Base-by-base conservation (phyloP, 2,888 invertebrate genomes). In the Chironomus riparius region DNA sequence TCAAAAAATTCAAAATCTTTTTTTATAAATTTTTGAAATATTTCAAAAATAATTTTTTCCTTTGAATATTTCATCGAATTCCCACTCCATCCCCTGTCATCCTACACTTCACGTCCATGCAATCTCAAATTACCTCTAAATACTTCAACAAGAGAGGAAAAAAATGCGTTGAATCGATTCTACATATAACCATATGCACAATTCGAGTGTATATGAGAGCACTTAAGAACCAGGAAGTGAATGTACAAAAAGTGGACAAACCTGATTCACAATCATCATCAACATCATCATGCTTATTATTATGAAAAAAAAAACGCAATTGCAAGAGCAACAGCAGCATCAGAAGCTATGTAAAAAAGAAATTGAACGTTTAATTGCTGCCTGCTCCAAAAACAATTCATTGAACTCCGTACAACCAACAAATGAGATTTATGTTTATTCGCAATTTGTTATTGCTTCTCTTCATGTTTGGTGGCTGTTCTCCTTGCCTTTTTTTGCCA, bases 371-470 rank as follows among this genome's bases (percentile, higher is more conserved):
- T 62, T 50, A 72, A 72, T 72, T 72, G 70, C 15, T 70, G 70
- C 70, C 18, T 56, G 72, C 62, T 72, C 72, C 72, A 72, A 22
- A 72, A 72, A 72, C 47, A 72, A 72, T 22, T 72, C 72, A 72
- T 38, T 72, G 72, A 72, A 72, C 72, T 62, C 61, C n/a, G 4
- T 22, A 21, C 18, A 21, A 10, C 13, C 21, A 21, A 13, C 68
- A 68, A 68, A 10, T 47, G 68, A 68, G 68, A 47, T 68, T 38
- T 68, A 68, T 68, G 65, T 65, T 65, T 56, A 56, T 56, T 65
- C 24, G 65, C 65, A 65, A 65, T 65, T 65, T 65, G 65, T 65
- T 65, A 13, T 38, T 38, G 38, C 38, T 38, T 38, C 38, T 38
- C 38, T 10, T 65, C 12, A 13, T 24, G 10, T 7, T n/a, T 15